Evolutionary conservation across 1,140 invertebrate species (phyloP).

Genomic region (Monochamus saltuarius): DNA sequence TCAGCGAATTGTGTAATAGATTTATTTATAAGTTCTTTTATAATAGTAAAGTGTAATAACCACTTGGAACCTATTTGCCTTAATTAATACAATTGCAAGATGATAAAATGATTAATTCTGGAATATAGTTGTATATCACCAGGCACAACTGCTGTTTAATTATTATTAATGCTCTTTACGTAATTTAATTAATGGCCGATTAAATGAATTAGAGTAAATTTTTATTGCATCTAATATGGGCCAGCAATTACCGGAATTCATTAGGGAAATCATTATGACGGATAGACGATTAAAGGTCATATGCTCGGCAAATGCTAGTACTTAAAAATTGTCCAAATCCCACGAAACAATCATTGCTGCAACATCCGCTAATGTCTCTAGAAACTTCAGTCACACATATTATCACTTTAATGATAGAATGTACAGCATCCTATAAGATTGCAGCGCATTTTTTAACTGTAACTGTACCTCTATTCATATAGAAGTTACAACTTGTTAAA

Average conservation of each 20-base stretch:
- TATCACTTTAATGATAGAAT: too few species aligned
- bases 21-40: conserved; percentile 22
- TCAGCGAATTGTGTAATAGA: conserved; percentile 13
- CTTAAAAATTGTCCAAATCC: not conserved
- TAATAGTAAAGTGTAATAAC: conserved; percentile 31
- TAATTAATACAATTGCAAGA: conserved; percentile 37
- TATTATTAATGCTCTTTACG: conserved; percentile 16
- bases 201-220: conserved; percentile 50
- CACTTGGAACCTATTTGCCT: conserved; percentile 29
- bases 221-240: conserved; percentile 38
- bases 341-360: not conserved
- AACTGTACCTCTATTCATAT: too few species aligned
- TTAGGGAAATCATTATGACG: conserved; percentile 2
- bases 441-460: too few species aligned
- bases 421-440: too few species aligned
- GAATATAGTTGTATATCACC: conserved; percentile 30
- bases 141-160: not conserved
- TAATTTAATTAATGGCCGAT: conserved; percentile 46
- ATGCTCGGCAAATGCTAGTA: not conserved
- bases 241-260: conserved; percentile 16
- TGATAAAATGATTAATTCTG: conserved; percentile 31
- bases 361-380: too few species aligned
- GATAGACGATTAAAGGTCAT: too few species aligned
- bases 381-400: not conserved
- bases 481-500: too few species aligned